Percentiles rank a stretch among this genome's conserved stretches.
phyloP scores from a whole-genome alignment of 2,113 vertebrate species.

The Leptocoma aspasia region DNA sequence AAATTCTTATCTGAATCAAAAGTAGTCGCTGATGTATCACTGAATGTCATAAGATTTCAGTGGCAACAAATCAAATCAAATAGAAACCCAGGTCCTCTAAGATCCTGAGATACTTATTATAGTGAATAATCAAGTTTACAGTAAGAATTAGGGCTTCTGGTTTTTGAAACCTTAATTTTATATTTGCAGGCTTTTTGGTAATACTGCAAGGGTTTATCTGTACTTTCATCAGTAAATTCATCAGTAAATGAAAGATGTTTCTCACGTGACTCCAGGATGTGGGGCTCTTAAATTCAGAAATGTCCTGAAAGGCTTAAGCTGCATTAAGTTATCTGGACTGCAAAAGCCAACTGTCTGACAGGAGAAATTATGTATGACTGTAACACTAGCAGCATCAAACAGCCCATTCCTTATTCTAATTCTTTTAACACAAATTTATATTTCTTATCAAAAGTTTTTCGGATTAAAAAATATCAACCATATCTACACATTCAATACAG shows the following conservation, averaged over 20 bases:
- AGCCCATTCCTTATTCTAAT: not conserved
- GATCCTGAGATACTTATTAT: not conserved
- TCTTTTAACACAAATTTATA: not conserved
- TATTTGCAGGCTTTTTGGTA: not conserved
- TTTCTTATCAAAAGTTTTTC: not conserved
- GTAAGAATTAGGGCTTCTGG: not conserved
- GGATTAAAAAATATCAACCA: not conserved
- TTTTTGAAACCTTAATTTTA: not conserved
- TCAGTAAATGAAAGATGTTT: not conserved
- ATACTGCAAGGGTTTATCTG: not conserved
- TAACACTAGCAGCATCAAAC: not conserved
- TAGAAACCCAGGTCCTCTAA: not conserved
- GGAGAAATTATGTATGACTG: not conserved
- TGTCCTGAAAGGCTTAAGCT: not conserved
- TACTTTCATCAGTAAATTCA: too few species aligned
- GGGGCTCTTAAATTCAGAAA: not conserved
- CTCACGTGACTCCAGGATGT: not conserved
- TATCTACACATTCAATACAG: not conserved
- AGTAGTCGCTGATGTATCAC: not conserved
- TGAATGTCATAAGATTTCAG: not conserved
- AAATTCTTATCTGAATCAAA: not conserved
- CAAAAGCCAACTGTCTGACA: not conserved
- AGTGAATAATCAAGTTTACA: not conserved
- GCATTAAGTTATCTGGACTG: not conserved
- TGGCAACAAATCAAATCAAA: not conserved